Evolutionary conservation across 1,140 invertebrate species (phyloP), one percentile per base, ranked within the genome.

Genomic region (Caligus rogercresseyi): DNA sequence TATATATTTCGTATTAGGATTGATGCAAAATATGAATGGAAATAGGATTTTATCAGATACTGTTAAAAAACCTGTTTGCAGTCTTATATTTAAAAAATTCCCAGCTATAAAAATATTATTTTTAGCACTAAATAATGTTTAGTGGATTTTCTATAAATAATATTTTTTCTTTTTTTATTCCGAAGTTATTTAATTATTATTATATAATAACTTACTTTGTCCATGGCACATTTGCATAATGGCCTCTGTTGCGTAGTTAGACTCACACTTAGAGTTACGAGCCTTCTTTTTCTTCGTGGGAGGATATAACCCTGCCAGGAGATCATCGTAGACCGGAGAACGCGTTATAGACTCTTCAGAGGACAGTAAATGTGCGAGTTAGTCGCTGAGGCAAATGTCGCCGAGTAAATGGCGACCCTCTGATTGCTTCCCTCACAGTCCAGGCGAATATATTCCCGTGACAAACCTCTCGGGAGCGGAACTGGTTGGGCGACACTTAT

Each of bases 401-500:
- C 89, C 43, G 86, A 89, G 74, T 89, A 92, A 65, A 95, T 83
- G 18, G 87, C 89, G 3, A 95, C 82, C 68, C 89, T 78, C 1
- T 83, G 81, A 20, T 84, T 84, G 72, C 84, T 83, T 72, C 86
- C 88, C 67, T 81, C 79, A 73, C 87, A 89, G 68, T 81, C 79
- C 69, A 89, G 78, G 72, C 86, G 82, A 64, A 91, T 80, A 65
- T 83, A 78, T 65, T 93, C 86, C 89, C 87, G 72, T 92, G 86
- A 72, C 90, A 94, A 18, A 85, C 87, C 56, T 89, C 84, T 77
- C 88, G 85, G 72, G 86, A 91, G 26, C 84, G 79, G 72, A 92
- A 93, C 72, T 86, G 74, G 89, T 89, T 71, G 89, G 90, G 74
- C 87, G 80, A 77, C 89, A 95, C 75, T 92, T 92, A 76, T 89